These are phyloP conservation scores for Archips xylosteana DNA, from an alignment of 2,888 invertebrate species.

Conservation along the genomic window DNA sequence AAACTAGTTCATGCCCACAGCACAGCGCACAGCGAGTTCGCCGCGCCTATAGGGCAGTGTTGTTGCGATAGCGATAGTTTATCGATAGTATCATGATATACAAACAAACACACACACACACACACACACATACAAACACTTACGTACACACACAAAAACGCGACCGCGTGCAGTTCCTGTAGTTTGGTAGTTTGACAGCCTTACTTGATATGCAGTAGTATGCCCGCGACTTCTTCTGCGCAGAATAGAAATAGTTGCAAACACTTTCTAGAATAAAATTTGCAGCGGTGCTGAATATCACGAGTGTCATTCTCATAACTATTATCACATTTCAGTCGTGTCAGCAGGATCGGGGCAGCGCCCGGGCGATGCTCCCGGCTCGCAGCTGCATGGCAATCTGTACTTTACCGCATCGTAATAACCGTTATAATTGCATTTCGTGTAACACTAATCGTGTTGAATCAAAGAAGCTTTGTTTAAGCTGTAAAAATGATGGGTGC, in stretches of 20 bases:
- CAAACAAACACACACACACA: too few relatives aligned
- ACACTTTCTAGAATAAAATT: not conserved
- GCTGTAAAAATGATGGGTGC: not conserved
- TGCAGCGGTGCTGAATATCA: not conserved
- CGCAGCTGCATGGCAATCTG: not conserved
- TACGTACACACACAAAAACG: too few relatives aligned
- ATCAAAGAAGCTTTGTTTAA: slow-evolving; percentile 13
- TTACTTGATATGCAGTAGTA: too few relatives aligned
- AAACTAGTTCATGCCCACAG: too few relatives aligned
- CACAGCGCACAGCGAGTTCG: too few relatives aligned
- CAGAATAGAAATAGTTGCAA: not conserved
- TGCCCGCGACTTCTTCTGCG: too few relatives aligned
- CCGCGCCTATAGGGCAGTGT: too few relatives aligned
- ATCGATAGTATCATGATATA: too few relatives aligned
- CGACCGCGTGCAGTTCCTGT: too few relatives aligned
- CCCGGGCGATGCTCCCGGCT: slow-evolving; percentile 38
- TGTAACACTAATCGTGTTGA: not conserved
- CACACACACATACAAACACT: too few relatives aligned
- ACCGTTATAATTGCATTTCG: not conserved
- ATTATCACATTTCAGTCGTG: slow-evolving; percentile 10
- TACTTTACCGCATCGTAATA: not conserved
- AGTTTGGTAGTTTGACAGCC: too few relatives aligned
- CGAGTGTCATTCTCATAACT: not conserved
- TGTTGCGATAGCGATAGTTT: too few relatives aligned
- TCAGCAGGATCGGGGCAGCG: slow-evolving; percentile 7